These are phyloP conservation scores for Polyergus mexicanus DNA, from an alignment of 1,140 invertebrate species.

Conservation along the genomic window DNA sequence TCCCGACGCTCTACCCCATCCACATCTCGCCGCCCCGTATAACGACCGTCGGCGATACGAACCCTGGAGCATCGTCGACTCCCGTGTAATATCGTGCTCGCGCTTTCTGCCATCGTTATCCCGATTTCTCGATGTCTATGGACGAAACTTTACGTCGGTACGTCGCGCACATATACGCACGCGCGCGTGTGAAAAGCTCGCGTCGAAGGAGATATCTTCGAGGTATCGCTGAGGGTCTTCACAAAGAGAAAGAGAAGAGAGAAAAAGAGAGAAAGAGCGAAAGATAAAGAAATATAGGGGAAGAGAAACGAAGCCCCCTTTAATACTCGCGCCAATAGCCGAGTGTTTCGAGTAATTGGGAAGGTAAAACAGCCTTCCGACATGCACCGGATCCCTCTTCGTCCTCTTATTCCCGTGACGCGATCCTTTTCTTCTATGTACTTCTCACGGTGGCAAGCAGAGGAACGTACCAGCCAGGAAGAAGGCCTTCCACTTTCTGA, in stretches of 20 bases:
- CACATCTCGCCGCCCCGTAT: slow-evolving; percentile 60
- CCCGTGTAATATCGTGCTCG: slow-evolving; percentile 78
- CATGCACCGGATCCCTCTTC: slow-evolving; percentile 60
- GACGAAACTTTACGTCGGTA: slow-evolving; percentile 28
- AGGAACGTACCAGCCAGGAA: slow-evolving; percentile 11
- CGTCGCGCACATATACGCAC: not conserved
- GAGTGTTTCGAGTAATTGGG: slow-evolving; percentile 80
- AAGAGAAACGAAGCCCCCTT: slow-evolving; percentile 45
- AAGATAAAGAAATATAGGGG: not conserved
- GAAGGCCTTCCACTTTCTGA: not conserved
- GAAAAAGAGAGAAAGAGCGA: not conserved
- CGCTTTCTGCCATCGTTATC: slow-evolving; percentile 76
- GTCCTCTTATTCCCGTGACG: not conserved
- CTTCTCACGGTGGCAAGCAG: slow-evolving; percentile 10
- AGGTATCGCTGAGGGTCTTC: slow-evolving; percentile 19
- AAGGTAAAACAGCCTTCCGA: slow-evolving; percentile 75
- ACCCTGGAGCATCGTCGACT: slow-evolving; percentile 74
- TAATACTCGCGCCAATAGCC: slow-evolving; percentile 72
- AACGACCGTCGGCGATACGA: slow-evolving; percentile 73
- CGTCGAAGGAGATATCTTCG: slow-evolving; percentile 7
- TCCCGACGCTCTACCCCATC: slow-evolving; percentile 61
- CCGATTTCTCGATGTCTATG: slow-evolving; percentile 71
- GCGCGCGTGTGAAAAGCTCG: slow-evolving; percentile 1
- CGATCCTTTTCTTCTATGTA: slow-evolving; percentile 29
- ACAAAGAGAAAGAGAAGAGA: slow-evolving; percentile 1